phyloP scores from a whole-genome alignment of 1,140 invertebrate species.

The Drosophila sechellia region DNA sequence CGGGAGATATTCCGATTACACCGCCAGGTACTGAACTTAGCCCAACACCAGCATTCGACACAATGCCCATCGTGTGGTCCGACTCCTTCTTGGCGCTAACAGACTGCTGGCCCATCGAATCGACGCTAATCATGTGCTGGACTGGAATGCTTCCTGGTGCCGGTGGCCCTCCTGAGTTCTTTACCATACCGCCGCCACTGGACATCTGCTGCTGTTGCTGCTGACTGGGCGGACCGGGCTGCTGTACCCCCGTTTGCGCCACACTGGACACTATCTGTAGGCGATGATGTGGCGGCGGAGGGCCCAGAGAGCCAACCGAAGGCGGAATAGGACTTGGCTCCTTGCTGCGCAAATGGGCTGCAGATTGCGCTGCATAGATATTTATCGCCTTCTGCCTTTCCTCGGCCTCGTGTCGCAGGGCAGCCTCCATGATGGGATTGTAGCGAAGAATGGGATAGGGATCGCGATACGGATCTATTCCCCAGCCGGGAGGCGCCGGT shows the following conservation, averaged over 20 bases:
- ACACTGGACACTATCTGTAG: slow-evolving; percentile 63
- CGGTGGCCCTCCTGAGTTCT: slow-evolving; percentile 28
- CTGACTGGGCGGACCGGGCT: slow-evolving; percentile 24
- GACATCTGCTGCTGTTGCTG: slow-evolving; percentile 35
- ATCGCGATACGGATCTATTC: slow-evolving; percentile 87
- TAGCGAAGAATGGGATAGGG: slow-evolving; percentile 89
- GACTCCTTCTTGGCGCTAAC: slow-evolving; percentile 62
- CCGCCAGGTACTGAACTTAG: slow-evolving; percentile 52
- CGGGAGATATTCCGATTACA: slow-evolving; percentile 66
- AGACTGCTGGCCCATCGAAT: slow-evolving; percentile 51
- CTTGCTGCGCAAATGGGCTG: slow-evolving; percentile 86
- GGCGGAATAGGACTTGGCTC: slow-evolving; percentile 87
- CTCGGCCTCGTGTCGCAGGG: slow-evolving; percentile 90
- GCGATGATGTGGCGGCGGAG: slow-evolving; percentile 84
- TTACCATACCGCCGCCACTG: slow-evolving; percentile 40
- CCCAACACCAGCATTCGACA: slow-evolving; percentile 50
- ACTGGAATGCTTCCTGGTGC: slow-evolving; percentile 62
- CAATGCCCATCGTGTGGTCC: slow-evolving; percentile 58
- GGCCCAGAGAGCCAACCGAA: slow-evolving; percentile 84
- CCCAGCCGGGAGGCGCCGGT: slow-evolving; percentile 86
- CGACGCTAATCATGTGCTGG: slow-evolving; percentile 74
- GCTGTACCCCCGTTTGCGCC: slow-evolving; percentile 20
- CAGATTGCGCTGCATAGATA: slow-evolving; percentile 87
- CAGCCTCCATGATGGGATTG: slow-evolving; percentile 89
- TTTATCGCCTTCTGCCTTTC: slow-evolving; percentile 90